Conservation (phyloP, 2,113 vertebrate genomes). For the Halcyon senegalensis region DNA sequence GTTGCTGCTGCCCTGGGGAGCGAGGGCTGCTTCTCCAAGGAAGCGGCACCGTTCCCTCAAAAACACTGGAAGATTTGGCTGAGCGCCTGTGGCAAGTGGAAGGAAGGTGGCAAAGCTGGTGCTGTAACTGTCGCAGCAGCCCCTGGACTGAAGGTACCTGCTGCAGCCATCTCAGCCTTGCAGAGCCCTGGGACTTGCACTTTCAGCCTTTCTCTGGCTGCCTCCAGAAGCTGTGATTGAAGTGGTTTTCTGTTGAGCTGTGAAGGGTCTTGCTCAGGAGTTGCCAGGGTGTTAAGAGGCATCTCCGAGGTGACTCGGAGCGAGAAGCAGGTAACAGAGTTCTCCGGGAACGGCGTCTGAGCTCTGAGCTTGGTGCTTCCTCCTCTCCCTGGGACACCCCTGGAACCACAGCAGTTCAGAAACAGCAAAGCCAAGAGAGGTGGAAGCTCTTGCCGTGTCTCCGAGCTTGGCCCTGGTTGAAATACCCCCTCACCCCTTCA, state of each 20-base stretch:
- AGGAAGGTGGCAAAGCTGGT: neutral
- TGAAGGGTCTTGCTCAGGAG: neutral
- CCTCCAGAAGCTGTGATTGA: neutral
- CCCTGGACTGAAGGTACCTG: neutral
- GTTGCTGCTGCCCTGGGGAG: neutral
- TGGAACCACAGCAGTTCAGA: neutral
- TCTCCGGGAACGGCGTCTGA: neutral
- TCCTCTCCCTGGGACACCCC: neutral
- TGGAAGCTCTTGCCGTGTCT: neutral
- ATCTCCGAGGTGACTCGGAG: neutral
- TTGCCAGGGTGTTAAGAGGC: neutral
- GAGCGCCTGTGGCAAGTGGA: neutral
- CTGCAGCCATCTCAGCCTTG: accelerated
- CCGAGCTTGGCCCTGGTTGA: neutral
- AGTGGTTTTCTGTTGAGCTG: neutral
- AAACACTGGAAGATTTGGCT: neutral
- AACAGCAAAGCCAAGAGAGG: neutral
- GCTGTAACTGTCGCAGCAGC: neutral
- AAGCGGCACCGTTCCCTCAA: neutral
- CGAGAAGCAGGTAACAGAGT: neutral
- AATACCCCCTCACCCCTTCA: neutral
- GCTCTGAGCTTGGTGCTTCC: neutral
- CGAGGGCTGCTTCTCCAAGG: neutral
- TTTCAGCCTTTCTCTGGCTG: neutral
- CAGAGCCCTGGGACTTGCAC: neutral